Evolutionary conservation across 2,113 vertebrate genomes (phyloP).

Genomic region (Platysteira castanea): DNA sequence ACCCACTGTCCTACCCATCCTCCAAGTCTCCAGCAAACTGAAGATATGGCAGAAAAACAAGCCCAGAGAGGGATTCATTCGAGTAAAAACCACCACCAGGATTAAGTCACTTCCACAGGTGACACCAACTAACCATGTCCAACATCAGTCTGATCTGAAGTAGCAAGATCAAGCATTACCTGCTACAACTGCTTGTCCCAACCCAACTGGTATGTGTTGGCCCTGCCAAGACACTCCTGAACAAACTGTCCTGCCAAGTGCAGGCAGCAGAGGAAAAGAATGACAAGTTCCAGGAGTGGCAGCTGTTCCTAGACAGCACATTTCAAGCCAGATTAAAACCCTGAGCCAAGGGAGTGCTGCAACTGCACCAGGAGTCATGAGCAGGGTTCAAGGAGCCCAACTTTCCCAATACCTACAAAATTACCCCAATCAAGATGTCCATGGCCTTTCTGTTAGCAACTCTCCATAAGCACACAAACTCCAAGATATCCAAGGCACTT

Average conservation of each 20-base stretch:
- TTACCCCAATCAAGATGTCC: background rate
- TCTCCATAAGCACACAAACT: background rate
- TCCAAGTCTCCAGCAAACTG: background rate
- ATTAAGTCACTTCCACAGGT: background rate
- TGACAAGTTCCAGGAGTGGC: background rate
- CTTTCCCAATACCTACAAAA: background rate
- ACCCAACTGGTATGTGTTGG: background rate
- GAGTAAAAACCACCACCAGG: background rate
- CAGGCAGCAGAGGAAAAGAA: background rate
- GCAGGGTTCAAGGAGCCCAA: background rate
- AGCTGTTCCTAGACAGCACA: background rate
- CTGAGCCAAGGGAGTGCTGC: background rate
- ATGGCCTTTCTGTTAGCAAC: background rate
- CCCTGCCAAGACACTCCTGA: background rate
- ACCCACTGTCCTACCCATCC: background rate
- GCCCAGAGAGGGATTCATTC: background rate
- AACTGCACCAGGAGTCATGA: background rate
- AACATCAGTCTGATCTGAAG: background rate
- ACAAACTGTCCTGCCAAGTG: background rate
- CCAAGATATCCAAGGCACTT: background rate
- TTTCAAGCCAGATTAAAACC: background rate
- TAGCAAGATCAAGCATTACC: background rate
- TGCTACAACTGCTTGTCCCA: background rate
- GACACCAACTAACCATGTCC: background rate
- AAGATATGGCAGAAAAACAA: background rate